A percentile compares a stretch with the other conserved stretches of the same genome.
These are phyloP conservation scores for Macquaria australasica DNA, from an alignment of 2,113 vertebrate genomes.

Conservation along the genomic window DNA sequence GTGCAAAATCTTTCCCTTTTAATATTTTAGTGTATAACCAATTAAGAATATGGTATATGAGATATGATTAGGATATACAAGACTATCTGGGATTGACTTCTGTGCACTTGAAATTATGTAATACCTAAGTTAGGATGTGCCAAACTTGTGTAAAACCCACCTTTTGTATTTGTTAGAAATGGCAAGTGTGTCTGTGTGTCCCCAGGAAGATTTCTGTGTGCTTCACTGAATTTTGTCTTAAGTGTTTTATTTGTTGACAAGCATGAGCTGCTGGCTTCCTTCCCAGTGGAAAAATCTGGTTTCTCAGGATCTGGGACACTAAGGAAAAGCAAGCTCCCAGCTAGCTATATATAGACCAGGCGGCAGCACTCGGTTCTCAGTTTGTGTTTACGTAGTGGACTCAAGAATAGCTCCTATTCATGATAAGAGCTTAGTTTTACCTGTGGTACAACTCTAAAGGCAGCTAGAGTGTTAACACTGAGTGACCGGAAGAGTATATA, in stretches of 20 bases:
- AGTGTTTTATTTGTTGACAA: conserved; percentile 62
- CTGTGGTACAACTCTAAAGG: not conserved
- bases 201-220: conserved; percentile 20
- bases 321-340: conserved; percentile 67
- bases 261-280: conserved; percentile 57
- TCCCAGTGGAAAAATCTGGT: conserved; percentile 70
- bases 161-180: conserved; percentile 3
- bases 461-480: not conserved
- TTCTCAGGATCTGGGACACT: conserved; percentile 77
- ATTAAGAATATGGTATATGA: not conserved
- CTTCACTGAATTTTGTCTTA: not conserved
- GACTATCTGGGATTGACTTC: not conserved
- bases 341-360: conserved; percentile 81
- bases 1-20: not conserved
- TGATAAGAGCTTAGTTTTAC: conserved; percentile 27
- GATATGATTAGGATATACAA: not conserved
- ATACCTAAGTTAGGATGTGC: not conserved
- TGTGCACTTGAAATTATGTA: not conserved
- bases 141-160: not conserved
- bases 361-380: conserved; percentile 55
- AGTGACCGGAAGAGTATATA: not conserved
- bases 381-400: conserved; percentile 76
- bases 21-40: not conserved
- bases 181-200: conserved; percentile 9
- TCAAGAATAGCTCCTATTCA: conserved; percentile 56